phyloP scores from a whole-genome alignment of 2,888 invertebrate species.

The Plebejus melissa region DNA sequence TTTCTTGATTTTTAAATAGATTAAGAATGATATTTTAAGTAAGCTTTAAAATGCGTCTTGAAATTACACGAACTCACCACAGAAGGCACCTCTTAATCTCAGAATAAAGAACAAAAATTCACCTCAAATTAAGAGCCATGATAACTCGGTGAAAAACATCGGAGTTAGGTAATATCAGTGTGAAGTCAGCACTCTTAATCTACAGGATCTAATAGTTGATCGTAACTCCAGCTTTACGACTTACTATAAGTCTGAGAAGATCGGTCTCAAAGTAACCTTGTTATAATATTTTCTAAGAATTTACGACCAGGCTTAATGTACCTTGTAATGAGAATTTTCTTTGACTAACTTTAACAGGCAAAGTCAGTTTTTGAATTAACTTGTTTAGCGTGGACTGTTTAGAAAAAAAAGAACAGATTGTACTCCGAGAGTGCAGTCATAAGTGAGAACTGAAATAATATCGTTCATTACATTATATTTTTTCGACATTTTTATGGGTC shows the following conservation, averaged over 20 bases:
- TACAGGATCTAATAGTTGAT: constrained; percentile 14
- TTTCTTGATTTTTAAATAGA: too few relatives aligned
- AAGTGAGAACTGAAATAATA: too few relatives aligned
- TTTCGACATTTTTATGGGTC: too few relatives aligned
- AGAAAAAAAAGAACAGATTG: too few relatives aligned
- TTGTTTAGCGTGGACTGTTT: not conserved
- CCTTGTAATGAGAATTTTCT: not conserved
- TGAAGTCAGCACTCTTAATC: constrained; percentile 11
- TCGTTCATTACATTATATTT: too few relatives aligned
- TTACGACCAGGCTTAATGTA: not conserved
- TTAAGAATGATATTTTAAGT: too few relatives aligned
- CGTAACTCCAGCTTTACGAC: constrained; percentile 5
- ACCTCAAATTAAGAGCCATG: not conserved
- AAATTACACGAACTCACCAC: too few relatives aligned
- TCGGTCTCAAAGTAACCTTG: constrained; percentile 15
- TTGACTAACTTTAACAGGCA: not conserved
- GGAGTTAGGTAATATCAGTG: not conserved
- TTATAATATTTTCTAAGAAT: constrained; percentile 2
- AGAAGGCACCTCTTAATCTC: too few relatives aligned
- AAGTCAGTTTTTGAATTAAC: not conserved
- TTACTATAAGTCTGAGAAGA: constrained; percentile 2
- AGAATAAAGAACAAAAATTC: too few relatives aligned
- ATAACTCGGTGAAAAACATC: constrained; percentile 1
- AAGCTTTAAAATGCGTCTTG: too few relatives aligned
- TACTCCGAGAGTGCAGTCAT: too few relatives aligned